Conservation (phyloP, 2,113 vertebrate genomes). For the Artemisiospiza belli region DNA sequence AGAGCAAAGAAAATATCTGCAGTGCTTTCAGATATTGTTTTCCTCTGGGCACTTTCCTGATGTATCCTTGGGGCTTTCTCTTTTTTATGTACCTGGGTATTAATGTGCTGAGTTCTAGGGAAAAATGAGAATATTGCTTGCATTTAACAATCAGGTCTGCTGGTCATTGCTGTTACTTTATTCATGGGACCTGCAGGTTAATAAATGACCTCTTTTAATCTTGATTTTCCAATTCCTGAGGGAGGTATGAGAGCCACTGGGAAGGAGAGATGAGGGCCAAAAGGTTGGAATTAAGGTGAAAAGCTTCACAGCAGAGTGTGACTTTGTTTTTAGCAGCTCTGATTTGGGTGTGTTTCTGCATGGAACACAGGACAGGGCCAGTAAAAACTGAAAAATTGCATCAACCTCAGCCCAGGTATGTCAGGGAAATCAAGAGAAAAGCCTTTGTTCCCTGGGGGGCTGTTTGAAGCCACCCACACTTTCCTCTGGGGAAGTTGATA, state of each 20-base stretch:
- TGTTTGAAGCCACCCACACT: background rate
- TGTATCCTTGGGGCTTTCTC: background rate
- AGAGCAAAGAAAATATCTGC: background rate
- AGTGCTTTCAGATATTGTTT: background rate
- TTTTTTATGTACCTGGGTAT: fast-evolving
- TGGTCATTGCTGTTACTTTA: background rate
- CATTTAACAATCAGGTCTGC: background rate
- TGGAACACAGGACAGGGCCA: background rate
- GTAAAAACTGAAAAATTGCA: background rate
- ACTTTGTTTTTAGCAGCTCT: background rate
- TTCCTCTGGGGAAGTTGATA: background rate
- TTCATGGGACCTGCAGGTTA: background rate
- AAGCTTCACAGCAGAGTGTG: background rate
- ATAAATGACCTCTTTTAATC: background rate
- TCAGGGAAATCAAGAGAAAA: background rate
- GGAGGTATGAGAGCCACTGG: background rate
- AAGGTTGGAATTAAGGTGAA: background rate
- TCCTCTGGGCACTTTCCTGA: background rate
- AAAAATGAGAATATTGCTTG: background rate
- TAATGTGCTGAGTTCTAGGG: no score
- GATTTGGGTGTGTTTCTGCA: background rate
- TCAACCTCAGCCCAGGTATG: background rate
- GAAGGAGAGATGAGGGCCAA: background rate
- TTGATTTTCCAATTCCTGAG: background rate
- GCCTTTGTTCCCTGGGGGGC: background rate